Evolutionary conservation across 1,140 invertebrate species (phyloP).

Genomic region (Potamilus streckersoni): DNA sequence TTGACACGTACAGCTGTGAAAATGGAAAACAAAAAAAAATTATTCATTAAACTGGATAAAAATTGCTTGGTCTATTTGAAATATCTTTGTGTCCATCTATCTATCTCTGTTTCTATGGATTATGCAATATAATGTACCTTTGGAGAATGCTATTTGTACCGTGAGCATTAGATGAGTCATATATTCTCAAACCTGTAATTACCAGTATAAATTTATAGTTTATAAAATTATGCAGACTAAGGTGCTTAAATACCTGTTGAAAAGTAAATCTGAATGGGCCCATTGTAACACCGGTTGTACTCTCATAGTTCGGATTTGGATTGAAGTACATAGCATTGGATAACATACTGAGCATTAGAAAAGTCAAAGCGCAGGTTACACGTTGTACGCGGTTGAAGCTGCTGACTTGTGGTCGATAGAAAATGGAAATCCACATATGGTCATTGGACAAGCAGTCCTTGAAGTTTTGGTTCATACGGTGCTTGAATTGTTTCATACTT

Average conservation of each 20-base stretch:
- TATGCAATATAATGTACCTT: no score
- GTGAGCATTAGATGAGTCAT: background rate
- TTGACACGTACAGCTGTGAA: slow-evolving; percentile 25
- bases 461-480: slow-evolving; percentile 48
- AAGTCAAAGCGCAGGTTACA: slow-evolving; percentile 65
- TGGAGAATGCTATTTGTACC: background rate
- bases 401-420: slow-evolving; percentile 65
- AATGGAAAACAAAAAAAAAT: background rate
- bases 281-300: slow-evolving; percentile 38
- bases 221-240: background rate
- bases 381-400: slow-evolving; percentile 68
- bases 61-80: background rate
- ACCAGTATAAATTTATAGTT: background rate
- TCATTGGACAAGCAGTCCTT: slow-evolving; percentile 57
- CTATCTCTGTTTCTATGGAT: background rate
- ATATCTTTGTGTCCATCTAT: background rate
- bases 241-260: slow-evolving; percentile 37
- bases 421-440: slow-evolving; percentile 66
- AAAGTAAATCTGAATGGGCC: slow-evolving; percentile 58
- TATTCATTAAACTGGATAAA: background rate
- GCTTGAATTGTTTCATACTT: background rate
- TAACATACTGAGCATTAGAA: slow-evolving; percentile 68
- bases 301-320: slow-evolving; percentile 36
- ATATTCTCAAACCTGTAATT: background rate
- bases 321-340: slow-evolving; percentile 69